Evolutionary conservation across 2,113 vertebrate genomes (phyloP).

Genomic region (Manacus vitellinus): DNA sequence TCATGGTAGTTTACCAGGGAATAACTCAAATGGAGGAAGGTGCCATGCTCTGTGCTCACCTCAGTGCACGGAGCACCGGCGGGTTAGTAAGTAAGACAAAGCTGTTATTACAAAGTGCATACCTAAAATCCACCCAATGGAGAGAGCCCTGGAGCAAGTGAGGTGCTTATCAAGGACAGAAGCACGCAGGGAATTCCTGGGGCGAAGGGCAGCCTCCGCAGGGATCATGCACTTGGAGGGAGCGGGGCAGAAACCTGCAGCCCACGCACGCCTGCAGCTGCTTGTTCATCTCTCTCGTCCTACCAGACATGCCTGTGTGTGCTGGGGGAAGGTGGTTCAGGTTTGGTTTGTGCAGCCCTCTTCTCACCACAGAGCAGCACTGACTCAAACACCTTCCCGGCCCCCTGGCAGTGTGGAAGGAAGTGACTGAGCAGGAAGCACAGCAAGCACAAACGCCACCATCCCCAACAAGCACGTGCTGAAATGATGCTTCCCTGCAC

Average conservation of each 20-base stretch:
- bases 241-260: background rate
- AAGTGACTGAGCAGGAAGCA: background rate
- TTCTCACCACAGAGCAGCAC: background rate
- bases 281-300: background rate
- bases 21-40: background rate
- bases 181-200: background rate
- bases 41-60: background rate
- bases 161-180: background rate
- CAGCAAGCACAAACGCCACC: background rate
- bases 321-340: background rate
- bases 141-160: background rate
- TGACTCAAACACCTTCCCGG: background rate
- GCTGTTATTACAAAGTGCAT: background rate
- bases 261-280: slow-evolving; percentile 29
- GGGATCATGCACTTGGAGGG: background rate
- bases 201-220: background rate
- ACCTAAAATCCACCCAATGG: background rate
- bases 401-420: background rate
- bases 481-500: accelerated
- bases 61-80: accelerated
- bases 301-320: background rate
- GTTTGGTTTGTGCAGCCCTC: background rate
- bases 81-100: background rate
- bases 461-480: background rate
- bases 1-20: background rate